phyloP scores from a whole-genome alignment of 2,888 invertebrate species.

The Elaeidobius kamerunicus region DNA sequence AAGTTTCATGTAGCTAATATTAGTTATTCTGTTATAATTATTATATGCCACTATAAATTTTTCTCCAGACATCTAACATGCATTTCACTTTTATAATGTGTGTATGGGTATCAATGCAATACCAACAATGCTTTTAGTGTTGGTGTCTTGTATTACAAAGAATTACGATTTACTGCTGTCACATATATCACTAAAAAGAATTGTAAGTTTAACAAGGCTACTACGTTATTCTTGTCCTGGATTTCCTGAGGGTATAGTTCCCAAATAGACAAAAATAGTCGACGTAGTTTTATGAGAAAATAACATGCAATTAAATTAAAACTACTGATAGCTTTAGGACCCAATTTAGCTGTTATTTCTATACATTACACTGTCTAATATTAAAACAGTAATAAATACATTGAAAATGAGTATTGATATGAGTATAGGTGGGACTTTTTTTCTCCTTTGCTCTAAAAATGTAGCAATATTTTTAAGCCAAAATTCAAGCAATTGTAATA shows the following conservation, averaged over 20 bases:
- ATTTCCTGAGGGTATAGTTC: background rate
- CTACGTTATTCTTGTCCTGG: background rate
- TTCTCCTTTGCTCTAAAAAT: too few relatives aligned
- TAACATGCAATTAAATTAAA: background rate
- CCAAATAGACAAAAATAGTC: background rate
- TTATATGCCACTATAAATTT: background rate
- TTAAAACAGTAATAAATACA: too few relatives aligned
- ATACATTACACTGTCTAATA: too few relatives aligned
- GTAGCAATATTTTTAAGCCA: too few relatives aligned
- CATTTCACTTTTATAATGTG: background rate
- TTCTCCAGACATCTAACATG: background rate
- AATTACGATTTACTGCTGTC: constrained; percentile 1
- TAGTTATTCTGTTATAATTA: too few relatives aligned
- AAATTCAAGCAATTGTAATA: too few relatives aligned
- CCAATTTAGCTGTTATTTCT: too few relatives aligned
- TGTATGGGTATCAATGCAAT: background rate
- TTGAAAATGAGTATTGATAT: too few relatives aligned
- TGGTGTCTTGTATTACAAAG: constrained; percentile 3
- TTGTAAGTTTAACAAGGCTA: background rate
- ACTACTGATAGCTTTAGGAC: too few relatives aligned
- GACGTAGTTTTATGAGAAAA: background rate
- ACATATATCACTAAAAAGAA: constrained; percentile 2
- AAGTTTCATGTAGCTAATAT: too few relatives aligned
- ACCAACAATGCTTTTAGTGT: constrained; percentile 7
- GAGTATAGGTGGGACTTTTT: too few relatives aligned